Conservation (phyloP, 2,888 invertebrate genomes). For the Trichacis sp. region DNA sequence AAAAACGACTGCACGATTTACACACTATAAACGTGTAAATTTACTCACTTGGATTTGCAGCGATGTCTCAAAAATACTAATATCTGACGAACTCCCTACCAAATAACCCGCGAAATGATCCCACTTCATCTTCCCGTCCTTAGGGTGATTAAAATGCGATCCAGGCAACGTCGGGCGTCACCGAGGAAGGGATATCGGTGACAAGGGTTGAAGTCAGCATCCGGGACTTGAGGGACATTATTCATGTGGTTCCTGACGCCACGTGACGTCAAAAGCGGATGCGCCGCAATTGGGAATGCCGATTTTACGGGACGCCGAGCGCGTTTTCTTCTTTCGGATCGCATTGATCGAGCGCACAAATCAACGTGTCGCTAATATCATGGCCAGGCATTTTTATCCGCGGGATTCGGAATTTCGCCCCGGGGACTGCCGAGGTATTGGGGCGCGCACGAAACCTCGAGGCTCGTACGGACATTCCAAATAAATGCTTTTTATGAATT, state of each 20-base stretch:
- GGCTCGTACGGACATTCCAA: too few relatives aligned
- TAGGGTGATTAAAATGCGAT: constrained; percentile 44
- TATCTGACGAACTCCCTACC: constrained; percentile 45
- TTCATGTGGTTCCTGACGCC: constrained; percentile 57
- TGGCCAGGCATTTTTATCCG: neutral
- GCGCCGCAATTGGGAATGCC: constrained; percentile 50
- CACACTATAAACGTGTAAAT: too few relatives aligned
- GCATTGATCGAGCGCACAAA: constrained; percentile 10
- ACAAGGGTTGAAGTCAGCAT: constrained; percentile 29
- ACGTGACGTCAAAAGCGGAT: constrained; percentile 59
- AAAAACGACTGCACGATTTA: too few relatives aligned
- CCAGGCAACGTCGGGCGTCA: constrained; percentile 13
- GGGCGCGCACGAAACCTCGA: too few relatives aligned
- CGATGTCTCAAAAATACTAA: constrained; percentile 24
- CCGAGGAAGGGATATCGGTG: constrained; percentile 22
- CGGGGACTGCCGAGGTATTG: constrained; percentile 1
- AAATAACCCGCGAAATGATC: too few relatives aligned
- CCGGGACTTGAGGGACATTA: constrained; percentile 50
- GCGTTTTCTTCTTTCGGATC: constrained; percentile 39
- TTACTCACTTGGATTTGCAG: too few relatives aligned
- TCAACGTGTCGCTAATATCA: neutral
- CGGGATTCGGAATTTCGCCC: constrained; percentile 22
- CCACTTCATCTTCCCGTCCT: constrained; percentile 20
- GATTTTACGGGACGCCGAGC: constrained; percentile 52
- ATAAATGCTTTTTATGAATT: constrained; percentile 2